Percentiles rank a stretch among this genome's conserved stretches.
Conservation (phyloP, 1,140 invertebrate genomes). For the Formica selysi region DNA sequence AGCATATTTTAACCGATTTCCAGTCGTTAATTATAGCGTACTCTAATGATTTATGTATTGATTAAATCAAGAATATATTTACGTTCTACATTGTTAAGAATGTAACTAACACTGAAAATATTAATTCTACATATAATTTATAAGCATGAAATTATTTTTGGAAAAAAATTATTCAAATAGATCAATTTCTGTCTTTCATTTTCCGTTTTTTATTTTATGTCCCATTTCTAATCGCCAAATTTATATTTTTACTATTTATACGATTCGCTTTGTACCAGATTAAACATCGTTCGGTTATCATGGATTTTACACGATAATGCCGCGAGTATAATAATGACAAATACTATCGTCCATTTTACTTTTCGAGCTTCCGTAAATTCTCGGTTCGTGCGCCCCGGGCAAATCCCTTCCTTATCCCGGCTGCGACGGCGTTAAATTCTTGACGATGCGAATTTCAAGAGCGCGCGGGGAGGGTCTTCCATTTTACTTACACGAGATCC, state of each 20-base stretch:
- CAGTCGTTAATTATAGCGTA: background rate
- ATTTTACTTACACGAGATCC: slow-evolving; percentile 61
- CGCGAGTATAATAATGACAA: slow-evolving; percentile 54
- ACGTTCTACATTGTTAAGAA: background rate
- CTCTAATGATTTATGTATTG: background rate
- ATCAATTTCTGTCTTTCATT: background rate
- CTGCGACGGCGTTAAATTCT: slow-evolving; percentile 47
- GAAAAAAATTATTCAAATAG: background rate
- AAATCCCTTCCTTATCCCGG: slow-evolving; percentile 50
- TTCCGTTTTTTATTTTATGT: too few species aligned
- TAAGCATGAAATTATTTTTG: background rate
- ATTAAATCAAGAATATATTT: slow-evolving; percentile 12
- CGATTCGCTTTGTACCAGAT: background rate
- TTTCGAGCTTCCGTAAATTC: slow-evolving; percentile 50
- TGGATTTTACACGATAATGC: background rate
- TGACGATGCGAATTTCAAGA: slow-evolving; percentile 54
- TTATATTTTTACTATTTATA: background rate
- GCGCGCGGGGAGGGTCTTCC: slow-evolving; percentile 10
- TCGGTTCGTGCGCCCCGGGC: slow-evolving; percentile 12
- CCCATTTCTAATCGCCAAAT: background rate
- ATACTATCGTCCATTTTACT: slow-evolving; percentile 43
- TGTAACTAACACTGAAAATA: background rate
- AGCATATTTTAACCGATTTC: background rate
- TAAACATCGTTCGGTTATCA: slow-evolving; percentile 29
- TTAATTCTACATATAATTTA: background rate